phyloP scores from a whole-genome alignment of 2,113 vertebrate species.

The Lagopus muta region DNA sequence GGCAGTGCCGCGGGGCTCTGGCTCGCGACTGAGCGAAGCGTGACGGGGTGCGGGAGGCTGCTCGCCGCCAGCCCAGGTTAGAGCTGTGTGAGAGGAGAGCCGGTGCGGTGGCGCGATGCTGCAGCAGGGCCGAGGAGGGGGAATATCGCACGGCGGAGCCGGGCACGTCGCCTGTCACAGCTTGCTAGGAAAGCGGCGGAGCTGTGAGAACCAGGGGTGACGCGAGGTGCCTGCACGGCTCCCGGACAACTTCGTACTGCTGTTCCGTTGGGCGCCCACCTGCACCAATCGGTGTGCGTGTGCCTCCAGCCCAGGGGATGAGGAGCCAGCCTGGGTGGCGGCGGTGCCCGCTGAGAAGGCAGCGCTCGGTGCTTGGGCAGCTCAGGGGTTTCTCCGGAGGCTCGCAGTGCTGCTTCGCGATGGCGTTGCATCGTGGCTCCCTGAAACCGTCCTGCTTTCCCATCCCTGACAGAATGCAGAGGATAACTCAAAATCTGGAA shows the following conservation, averaged over 20 bases:
- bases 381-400: neutral
- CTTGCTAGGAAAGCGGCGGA: neutral
- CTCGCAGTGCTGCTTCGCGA: neutral
- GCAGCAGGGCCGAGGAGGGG: neutral
- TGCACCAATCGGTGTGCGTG: neutral
- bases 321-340: no score
- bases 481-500: neutral
- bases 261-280: neutral
- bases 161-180: neutral
- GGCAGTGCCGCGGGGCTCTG: no score
- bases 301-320: no score
- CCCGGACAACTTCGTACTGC: constrained; percentile 30
- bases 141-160: neutral
- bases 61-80: no score
- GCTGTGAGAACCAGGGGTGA: neutral
- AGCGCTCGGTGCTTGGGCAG: no score
- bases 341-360: neutral
- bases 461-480: neutral
- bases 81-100: neutral
- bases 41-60: no score
- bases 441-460: neutral
- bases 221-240: neutral
- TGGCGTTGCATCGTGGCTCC: neutral
- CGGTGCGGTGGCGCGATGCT: neutral
- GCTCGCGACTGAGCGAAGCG: no score